Evolutionary conservation across 2,797 vertebrate species (phyloP), one percentile per base, ranked within the genome.

Genomic region (Psittacula derbiana): DNA sequence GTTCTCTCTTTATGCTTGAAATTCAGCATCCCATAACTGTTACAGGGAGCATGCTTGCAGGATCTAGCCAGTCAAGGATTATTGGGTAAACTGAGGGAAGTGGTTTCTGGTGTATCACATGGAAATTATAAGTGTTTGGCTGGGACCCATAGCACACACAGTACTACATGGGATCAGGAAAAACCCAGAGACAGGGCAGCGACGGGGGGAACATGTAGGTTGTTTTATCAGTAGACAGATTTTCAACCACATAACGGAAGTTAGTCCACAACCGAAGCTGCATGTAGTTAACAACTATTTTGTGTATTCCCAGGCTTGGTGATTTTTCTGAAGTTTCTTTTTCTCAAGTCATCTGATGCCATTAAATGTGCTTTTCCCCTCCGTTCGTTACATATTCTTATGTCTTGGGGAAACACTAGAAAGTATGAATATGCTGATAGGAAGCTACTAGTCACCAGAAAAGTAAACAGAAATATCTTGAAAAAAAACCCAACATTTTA

Each of bases 81-180:
- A 40, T 28, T 61, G 16, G 41, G 36, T 33, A 64, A 82, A 75
- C 40, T 64, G 36, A 67, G 53, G 30, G 30, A 82, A 88, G 23
- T 52, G 41, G 12, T 38, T 69, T 92, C 80, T 61, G 28, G 17
- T 60, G 62, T 75, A 47, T 75, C 24, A 2, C 36, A 49, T 85
- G 24, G 30, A 55, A 64, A 52, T 50, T 2, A 30, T 6, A 4
- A 64, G 12, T 43, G 11, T 72, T 52, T 64, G 58, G 10, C 36
- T 65, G 57, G 16, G 25, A 12, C 50, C 65, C 0, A 3, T 4
- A 70, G n/a, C 50, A 49, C 17, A 88, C 44, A 21, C 55, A 7
- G 1, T 2, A 1, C 41, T 81, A 38, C 36, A 27, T 0, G 1
- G 40, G 43, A 8, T 55, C 58, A 69, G 24, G 24, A 47, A 36